Conservation (phyloP, 1,140 invertebrate genomes). For the Bicyclus anynana region DNA sequence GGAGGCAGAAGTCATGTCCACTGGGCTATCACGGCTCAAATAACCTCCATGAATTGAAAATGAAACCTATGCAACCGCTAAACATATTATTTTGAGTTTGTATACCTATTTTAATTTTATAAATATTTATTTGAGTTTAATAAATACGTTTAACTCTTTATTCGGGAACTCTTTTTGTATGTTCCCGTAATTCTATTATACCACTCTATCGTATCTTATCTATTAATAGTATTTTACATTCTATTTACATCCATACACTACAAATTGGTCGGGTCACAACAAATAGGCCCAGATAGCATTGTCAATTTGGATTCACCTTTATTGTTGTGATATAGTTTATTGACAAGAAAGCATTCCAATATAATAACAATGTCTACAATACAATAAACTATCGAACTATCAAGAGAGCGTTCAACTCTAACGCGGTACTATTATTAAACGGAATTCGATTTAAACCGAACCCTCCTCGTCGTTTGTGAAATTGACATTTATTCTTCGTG, state of each 20-base stretch:
- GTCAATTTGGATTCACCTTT: background rate
- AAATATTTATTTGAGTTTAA: no score
- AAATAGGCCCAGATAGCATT: background rate
- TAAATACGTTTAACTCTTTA: no score
- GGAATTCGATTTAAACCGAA: conserved; percentile 75
- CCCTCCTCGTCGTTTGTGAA: conserved; percentile 74
- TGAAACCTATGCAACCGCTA: no score
- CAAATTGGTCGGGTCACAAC: background rate
- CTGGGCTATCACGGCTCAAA: no score
- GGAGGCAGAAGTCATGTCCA: no score
- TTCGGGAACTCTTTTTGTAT: no score
- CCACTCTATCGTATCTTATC: no score
- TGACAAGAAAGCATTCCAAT: conserved; percentile 22
- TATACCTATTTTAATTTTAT: no score
- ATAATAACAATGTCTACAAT: conserved; percentile 47
- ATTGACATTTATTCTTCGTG: conserved; percentile 77
- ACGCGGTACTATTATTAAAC: conserved; percentile 73
- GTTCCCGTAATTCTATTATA: no score
- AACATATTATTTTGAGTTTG: no score
- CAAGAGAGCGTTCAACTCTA: conserved; percentile 72
- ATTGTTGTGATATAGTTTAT: conserved; percentile 11
- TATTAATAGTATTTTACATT: background rate
- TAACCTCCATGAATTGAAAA: no score
- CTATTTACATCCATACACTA: background rate
- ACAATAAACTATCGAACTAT: conserved; percentile 69